phyloP scores from a whole-genome alignment of 2,888 invertebrate species.

The Mycalesis mineus region DNA sequence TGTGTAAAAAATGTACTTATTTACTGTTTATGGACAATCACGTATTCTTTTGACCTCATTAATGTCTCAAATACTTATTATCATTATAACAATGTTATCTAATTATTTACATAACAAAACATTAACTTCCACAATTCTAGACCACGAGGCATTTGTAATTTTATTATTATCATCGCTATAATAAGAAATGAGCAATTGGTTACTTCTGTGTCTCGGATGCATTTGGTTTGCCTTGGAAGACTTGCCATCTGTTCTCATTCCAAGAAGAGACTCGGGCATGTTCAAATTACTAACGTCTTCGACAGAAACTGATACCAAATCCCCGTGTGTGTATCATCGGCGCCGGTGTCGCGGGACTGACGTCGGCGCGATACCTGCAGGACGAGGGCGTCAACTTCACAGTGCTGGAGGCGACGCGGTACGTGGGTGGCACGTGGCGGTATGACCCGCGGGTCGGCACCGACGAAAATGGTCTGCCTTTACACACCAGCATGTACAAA shows the following conservation, averaged over 20 bases:
- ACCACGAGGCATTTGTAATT: too few species aligned
- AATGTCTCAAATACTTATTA: neutral
- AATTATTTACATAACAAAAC: neutral
- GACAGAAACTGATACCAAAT: conserved; percentile 26
- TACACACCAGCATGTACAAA: conserved; percentile 84
- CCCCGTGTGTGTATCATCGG: conserved; percentile 65
- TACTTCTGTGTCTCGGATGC: too few species aligned
- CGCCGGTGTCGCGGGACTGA: conserved; percentile 62
- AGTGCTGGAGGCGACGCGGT: conserved; percentile 58
- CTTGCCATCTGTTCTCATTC: too few species aligned
- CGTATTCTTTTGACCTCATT: too few species aligned
- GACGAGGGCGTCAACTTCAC: conserved; percentile 58
- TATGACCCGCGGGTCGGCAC: conserved; percentile 68
- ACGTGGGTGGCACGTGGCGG: conserved; percentile 68
- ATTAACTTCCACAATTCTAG: neutral
- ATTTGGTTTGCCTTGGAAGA: too few species aligned
- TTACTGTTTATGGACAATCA: too few species aligned
- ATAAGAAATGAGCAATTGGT: too few species aligned
- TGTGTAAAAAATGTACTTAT: too few species aligned
- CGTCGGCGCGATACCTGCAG: conserved; percentile 59
- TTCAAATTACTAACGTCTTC: too few species aligned
- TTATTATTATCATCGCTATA: too few species aligned
- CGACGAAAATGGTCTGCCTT: conserved; percentile 76
- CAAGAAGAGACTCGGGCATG: too few species aligned
- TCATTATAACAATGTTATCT: neutral